Conservation (phyloP, 2,888 invertebrate species). For the Aphodius sticticus region DNA sequence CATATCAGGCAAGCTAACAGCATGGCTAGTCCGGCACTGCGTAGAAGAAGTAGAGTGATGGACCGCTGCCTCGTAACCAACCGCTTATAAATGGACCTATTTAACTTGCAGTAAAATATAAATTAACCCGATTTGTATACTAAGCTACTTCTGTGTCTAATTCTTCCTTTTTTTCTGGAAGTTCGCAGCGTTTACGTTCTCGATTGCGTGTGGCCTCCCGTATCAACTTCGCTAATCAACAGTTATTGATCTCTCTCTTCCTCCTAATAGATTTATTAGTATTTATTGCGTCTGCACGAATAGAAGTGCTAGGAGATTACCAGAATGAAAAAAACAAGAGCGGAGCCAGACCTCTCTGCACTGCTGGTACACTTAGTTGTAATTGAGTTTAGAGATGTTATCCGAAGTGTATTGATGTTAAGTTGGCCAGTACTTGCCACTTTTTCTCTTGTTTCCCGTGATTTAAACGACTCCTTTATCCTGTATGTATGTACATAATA, state of each 20-base stretch:
- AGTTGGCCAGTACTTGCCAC: not conserved
- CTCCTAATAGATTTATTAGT: constrained; percentile 34
- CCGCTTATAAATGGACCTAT: not conserved
- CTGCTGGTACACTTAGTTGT: not conserved
- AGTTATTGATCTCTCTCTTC: constrained; percentile 34
- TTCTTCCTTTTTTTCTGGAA: constrained; percentile 10
- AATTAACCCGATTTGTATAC: constrained; percentile 4
- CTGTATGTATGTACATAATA: too few species aligned
- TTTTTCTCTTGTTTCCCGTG: constrained; percentile 4
- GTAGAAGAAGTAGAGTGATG: not conserved
- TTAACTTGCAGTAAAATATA: constrained; percentile 4
- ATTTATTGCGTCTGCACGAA: constrained; percentile 25
- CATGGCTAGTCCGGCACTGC: too few species aligned
- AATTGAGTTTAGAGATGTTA: constrained; percentile 4
- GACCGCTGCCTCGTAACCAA: not conserved
- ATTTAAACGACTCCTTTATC: not conserved
- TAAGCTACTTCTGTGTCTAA: constrained; percentile 8
- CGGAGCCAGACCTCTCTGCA: not conserved
- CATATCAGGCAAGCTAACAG: too few species aligned
- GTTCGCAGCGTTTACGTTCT: not conserved
- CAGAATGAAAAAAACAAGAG: not conserved
- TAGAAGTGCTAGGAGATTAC: not conserved
- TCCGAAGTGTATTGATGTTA: not conserved
- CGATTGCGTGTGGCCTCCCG: constrained; percentile 29
- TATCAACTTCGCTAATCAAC: constrained; percentile 33